Evolutionary conservation across 2,888 invertebrate species (phyloP).

Genomic region (Saturnia japonica): DNA sequence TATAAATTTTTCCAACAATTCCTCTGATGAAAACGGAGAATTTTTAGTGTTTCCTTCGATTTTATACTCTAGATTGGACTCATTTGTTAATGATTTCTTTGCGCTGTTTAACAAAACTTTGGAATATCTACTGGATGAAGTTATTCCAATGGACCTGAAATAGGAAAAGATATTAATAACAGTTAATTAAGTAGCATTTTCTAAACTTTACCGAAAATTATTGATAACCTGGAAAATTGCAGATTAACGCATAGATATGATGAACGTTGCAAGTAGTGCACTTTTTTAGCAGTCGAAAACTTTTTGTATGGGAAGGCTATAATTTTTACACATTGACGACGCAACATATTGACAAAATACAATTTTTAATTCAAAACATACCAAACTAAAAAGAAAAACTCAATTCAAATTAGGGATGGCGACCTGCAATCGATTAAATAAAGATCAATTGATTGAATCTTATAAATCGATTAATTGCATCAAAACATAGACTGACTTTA

Average conservation of each 20-base stretch:
- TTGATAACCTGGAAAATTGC: constrained; percentile 44
- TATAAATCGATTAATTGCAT: too few species aligned
- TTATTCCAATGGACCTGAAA: constrained; percentile 11
- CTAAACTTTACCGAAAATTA: constrained; percentile 2
- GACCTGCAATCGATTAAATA: too few species aligned
- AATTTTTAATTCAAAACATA: neutral
- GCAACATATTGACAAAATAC: constrained; percentile 50
- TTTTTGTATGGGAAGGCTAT: constrained; percentile 39
- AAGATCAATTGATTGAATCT: too few species aligned
- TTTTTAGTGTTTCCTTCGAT: neutral
- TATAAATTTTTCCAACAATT: constrained; percentile 66
- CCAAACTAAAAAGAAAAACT: too few species aligned
- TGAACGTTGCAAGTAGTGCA: constrained; percentile 27
- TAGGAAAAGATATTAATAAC: neutral
- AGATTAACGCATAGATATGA: constrained; percentile 19
- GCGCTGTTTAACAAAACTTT: neutral
- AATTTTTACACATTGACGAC: constrained; percentile 55
- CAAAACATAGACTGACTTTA: too few species aligned
- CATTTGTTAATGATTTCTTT: neutral
- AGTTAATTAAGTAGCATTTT: neutral
- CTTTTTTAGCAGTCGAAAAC: constrained; percentile 34
- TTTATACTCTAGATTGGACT: neutral
- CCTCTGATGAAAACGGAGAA: constrained; percentile 41
- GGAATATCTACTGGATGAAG: neutral
- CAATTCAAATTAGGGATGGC: too few species aligned